Evolutionary conservation across 2,797 vertebrate genomes (phyloP).

Genomic region (Myotis planiceps): DNA sequence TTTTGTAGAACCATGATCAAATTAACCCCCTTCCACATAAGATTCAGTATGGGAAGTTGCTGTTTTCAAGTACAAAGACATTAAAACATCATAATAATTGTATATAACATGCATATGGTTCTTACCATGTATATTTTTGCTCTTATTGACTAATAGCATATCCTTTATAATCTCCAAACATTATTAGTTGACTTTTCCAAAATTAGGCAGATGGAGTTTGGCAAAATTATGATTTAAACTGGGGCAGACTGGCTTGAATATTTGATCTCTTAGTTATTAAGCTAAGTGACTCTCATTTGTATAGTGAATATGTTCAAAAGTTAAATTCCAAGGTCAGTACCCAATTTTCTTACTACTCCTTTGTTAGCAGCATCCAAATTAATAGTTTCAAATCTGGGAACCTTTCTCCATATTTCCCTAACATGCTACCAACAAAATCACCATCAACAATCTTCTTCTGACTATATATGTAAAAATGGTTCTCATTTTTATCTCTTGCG

Average conservation of each 20-base stretch:
- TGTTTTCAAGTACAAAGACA: not conserved
- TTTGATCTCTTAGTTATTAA: not conserved
- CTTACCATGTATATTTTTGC: not conserved
- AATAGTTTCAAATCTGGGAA: not conserved
- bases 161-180: not conserved
- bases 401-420: not conserved
- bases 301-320: not conserved
- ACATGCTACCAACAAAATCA: not conserved
- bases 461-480: not conserved
- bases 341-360: not conserved
- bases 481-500: not conserved
- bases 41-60: not conserved
- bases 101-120: not conserved
- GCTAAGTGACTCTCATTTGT: not conserved
- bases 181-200: not conserved
- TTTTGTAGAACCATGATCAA: not conserved
- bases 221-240: not conserved
- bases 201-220: not conserved
- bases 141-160: not conserved
- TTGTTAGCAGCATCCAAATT: not conserved
- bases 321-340: not conserved
- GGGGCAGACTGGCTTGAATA: not conserved
- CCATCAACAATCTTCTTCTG: not conserved
- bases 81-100: not conserved
- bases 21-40: not conserved